A percentile compares a stretch with the other conserved stretches of the same genome.
These are phyloP conservation scores for Halcyon senegalensis DNA, from an alignment of 2,113 vertebrate species.

Conservation along the genomic window DNA sequence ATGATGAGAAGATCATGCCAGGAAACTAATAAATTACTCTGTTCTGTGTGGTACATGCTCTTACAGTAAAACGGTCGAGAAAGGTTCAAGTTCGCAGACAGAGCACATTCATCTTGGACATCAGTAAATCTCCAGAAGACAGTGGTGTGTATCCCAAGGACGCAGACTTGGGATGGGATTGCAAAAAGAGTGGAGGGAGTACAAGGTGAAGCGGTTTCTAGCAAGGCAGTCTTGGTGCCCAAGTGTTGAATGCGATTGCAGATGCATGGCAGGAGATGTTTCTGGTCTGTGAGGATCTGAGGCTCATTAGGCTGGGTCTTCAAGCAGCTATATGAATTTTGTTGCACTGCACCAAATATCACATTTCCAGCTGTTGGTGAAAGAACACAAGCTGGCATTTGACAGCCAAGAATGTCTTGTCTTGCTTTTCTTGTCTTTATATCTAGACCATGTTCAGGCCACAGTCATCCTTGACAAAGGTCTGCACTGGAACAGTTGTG, in stretches of 20 bases:
- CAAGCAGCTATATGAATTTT: neutral
- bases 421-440: neutral
- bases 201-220: neutral
- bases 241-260: neutral
- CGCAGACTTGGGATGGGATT: neutral
- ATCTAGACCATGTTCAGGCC: neutral
- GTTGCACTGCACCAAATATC: neutral
- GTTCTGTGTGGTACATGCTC: neutral
- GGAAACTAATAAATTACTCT: neutral
- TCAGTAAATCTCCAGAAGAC: neutral
- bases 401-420: neutral
- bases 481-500: neutral
- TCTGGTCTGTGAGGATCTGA: neutral
- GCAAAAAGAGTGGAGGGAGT: neutral
- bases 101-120: neutral
- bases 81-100: neutral
- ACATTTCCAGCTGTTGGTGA: neutral
- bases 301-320: neutral
- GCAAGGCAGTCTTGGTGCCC: neutral
- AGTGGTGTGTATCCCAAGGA: neutral
- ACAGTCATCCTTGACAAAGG: neutral
- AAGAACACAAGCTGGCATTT: neutral
- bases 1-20: neutral
- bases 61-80: neutral
- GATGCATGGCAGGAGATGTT: neutral